Conservation (phyloP, 2,888 invertebrate genomes). For the Brachyopa scutellaris region DNA sequence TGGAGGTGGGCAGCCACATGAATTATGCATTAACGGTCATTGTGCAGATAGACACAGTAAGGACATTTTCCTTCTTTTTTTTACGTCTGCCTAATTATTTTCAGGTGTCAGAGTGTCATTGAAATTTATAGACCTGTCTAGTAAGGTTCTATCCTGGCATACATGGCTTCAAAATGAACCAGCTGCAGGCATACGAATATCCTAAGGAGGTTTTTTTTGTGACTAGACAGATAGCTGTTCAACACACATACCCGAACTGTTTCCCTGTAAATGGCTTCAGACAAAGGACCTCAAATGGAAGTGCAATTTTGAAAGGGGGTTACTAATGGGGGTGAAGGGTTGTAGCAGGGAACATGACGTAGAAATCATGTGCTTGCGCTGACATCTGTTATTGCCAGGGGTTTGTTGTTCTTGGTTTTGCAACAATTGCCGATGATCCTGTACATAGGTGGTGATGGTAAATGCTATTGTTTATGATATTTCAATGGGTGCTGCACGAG, state of each 20-base stretch:
- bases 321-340: too few species aligned
- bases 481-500: neutral
- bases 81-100: slow-evolving; percentile 11
- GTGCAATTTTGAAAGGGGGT: too few species aligned
- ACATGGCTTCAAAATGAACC: neutral
- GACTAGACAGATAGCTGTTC: slow-evolving; percentile 21
- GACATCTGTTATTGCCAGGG: neutral
- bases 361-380: neutral
- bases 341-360: neutral
- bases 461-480: slow-evolving; percentile 15
- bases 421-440: slow-evolving; percentile 23
- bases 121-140: slow-evolving; percentile 26
- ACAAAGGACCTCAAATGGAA: neutral
- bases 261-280: neutral
- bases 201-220: slow-evolving; percentile 3
- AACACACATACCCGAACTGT: too few species aligned
- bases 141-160: neutral
- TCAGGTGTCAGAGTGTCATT: slow-evolving; percentile 25
- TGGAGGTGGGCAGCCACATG: neutral
- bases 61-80: neutral
- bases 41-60: neutral
- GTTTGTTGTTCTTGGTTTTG: slow-evolving; percentile 3
- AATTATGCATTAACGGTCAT: slow-evolving; percentile 13
- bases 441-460: slow-evolving; percentile 5
- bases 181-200: neutral